Conservation (phyloP, 2,113 vertebrate genomes). For the Catharus bicknelli region DNA sequence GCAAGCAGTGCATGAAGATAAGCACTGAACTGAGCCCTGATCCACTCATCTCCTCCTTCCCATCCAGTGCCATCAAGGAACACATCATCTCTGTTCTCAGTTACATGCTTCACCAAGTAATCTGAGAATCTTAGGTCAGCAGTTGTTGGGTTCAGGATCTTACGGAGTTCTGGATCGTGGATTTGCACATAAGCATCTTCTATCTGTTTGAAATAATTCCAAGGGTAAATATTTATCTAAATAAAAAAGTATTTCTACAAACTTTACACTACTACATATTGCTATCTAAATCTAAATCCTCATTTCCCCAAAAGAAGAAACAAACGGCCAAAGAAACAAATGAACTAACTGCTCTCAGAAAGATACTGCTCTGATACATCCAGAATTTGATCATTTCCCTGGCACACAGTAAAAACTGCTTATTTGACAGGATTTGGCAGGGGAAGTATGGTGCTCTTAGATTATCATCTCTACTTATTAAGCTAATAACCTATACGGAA, state of each 20-base stretch:
- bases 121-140: slow-evolving; percentile 95
- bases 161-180: slow-evolving; percentile 91
- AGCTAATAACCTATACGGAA: not conserved
- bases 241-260: not conserved
- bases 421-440: not conserved
- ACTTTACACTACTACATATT: not conserved
- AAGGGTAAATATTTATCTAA: not conserved
- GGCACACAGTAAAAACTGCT: not conserved
- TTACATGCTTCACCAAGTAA: slow-evolving; percentile 92
- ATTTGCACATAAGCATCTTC: slow-evolving; percentile 89
- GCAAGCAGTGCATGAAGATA: slow-evolving; percentile 92
- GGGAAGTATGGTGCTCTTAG: not conserved
- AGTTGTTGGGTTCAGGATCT: slow-evolving; percentile 87
- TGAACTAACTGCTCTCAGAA: not conserved
- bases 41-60: slow-evolving; percentile 99
- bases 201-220: slow-evolving; percentile 76
- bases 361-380: not conserved
- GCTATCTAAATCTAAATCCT: not conserved
- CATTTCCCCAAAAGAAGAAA: not conserved
- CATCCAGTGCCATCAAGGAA: slow-evolving; percentile 96
- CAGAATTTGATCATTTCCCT: not conserved
- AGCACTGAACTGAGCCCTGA: slow-evolving; percentile 92
- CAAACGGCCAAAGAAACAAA: not conserved
- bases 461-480: not conserved
- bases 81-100: slow-evolving; percentile 93